phyloP scores from a whole-genome alignment of 2,888 invertebrate species.

The Macropis europaea region DNA sequence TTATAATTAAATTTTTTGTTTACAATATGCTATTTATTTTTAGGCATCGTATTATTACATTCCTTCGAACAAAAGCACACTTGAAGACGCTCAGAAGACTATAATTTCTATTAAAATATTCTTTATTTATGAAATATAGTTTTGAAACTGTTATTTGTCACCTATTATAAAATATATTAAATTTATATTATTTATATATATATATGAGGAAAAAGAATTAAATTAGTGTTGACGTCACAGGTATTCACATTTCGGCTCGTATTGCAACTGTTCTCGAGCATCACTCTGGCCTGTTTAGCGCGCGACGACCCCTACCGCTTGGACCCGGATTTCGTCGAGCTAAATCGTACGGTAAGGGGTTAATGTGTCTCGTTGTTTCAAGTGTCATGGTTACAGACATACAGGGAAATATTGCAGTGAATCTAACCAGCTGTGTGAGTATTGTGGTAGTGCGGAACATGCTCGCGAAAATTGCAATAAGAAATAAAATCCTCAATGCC shows the following conservation, averaged over 20 bases:
- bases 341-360: conserved; percentile 1
- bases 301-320: background rate
- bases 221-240: background rate
- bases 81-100: too few relatives aligned
- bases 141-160: background rate
- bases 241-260: conserved; percentile 3
- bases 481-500: too few relatives aligned
- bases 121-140: background rate
- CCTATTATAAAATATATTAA: background rate
- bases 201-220: background rate
- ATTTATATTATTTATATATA: background rate
- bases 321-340: conserved; percentile 1
- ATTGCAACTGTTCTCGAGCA: background rate
- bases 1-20: background rate
- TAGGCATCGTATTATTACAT: background rate
- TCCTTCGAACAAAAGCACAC: background rate
- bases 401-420: background rate
- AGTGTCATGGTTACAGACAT: background rate
- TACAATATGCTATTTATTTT: background rate
- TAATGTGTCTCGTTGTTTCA: background rate
- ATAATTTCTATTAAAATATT: background rate
- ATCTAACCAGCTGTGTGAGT: background rate
- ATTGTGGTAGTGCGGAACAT: background rate
- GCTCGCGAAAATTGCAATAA: background rate
- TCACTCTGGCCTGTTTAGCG: background rate